Percentiles rank a stretch among this genome's conserved stretches.
Evolutionary conservation across 2,888 invertebrate species (phyloP).

Genomic region (Tiliacea citrago): DNA sequence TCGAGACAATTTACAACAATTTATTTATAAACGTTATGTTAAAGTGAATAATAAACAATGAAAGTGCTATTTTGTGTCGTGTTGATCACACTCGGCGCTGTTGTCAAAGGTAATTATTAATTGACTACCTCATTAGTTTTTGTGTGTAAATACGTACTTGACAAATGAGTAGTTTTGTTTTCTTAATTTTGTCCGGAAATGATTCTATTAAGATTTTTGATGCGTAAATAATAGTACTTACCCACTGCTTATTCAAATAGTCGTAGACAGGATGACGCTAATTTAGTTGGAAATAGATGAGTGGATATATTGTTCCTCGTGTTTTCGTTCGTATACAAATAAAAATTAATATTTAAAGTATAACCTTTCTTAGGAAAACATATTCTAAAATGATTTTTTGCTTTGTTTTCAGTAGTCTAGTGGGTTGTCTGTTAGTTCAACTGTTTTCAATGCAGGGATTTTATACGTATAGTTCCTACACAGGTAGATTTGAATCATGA

Average conservation of each 20-base stretch:
- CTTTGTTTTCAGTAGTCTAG: neutral
- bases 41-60: slow-evolving; percentile 62
- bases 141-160: neutral
- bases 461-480: neutral
- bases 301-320: neutral
- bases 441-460: neutral
- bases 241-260: slow-evolving; percentile 6
- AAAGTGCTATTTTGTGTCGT: slow-evolving; percentile 61
- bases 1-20: slow-evolving; percentile 4
- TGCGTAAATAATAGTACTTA: neutral
- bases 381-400: neutral
- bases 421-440: neutral
- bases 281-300: slow-evolving; percentile 14
- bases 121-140: slow-evolving; percentile 2
- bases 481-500: neutral
- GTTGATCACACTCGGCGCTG: slow-evolving; percentile 43
- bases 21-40: slow-evolving; percentile 55
- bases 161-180: neutral
- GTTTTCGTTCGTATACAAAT: slow-evolving; percentile 11
- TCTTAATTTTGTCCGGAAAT: neutral
- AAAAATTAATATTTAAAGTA: neutral
- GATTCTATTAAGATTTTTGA: neutral
- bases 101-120: slow-evolving; percentile 48
- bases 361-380: neutral
- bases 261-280: slow-evolving; percentile 41